Percentiles rank a stretch among this genome's conserved stretches.
These are phyloP conservation scores for Macaca mulatta DNA, from an alignment of 2,113 vertebrate genomes.

Conservation along the genomic window DNA sequence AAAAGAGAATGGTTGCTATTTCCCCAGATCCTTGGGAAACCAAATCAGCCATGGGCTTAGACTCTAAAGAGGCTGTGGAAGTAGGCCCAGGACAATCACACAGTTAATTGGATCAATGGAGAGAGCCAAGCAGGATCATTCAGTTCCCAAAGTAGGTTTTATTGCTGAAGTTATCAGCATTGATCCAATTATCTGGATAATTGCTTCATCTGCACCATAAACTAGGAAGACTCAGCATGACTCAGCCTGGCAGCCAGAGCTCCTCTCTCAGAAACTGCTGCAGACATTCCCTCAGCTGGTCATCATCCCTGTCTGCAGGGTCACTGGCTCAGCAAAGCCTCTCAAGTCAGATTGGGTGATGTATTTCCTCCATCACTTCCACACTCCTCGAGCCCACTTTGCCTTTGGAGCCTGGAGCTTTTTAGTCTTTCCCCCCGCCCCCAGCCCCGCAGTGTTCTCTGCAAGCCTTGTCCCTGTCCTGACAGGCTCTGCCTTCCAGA, in stretches of 20 bases:
- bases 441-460: neutral
- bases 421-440: neutral
- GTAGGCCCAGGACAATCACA: slow-evolving; percentile 43
- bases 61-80: slow-evolving; percentile 40
- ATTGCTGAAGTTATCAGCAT: slow-evolving; percentile 69
- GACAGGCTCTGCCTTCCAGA: neutral
- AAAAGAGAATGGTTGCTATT: neutral
- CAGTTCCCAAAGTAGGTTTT: slow-evolving; percentile 58
- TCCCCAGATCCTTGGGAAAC: slow-evolving; percentile 4
- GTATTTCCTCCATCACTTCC: neutral
- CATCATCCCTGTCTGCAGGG: neutral
- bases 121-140: slow-evolving; percentile 43
- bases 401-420: neutral
- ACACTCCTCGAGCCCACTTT: neutral
- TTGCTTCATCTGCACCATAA: slow-evolving; percentile 56
- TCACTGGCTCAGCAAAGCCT: neutral
- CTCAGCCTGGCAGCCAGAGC: neutral
- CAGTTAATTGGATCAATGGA: slow-evolving; percentile 65
- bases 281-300: neutral
- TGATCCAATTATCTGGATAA: slow-evolving; percentile 74
- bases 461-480: neutral
- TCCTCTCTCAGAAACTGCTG: neutral
- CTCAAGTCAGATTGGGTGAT: neutral
- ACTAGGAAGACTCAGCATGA: neutral
- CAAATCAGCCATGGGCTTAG: neutral